Percentiles rank a stretch among this genome's conserved stretches.
Conservation (phyloP, 2,888 invertebrate genomes). For the Choreutis nemorana region DNA sequence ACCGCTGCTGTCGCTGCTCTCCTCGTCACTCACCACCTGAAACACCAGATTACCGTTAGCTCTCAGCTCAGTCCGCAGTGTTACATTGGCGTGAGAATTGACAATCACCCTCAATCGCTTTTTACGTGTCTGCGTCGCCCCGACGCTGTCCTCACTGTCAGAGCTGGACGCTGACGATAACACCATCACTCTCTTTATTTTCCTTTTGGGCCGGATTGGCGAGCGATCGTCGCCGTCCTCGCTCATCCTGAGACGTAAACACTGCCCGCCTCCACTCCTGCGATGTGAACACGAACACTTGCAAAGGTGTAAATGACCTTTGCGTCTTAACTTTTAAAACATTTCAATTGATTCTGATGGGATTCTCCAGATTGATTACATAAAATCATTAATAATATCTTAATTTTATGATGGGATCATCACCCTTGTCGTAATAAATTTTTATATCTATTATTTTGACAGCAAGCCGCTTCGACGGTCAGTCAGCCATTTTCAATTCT, state of each 20-base stretch:
- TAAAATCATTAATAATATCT: constrained; percentile 20
- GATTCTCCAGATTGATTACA: constrained; percentile 31
- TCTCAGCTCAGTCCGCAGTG: neutral
- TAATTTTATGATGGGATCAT: constrained; percentile 20
- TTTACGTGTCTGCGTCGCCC: constrained; percentile 39
- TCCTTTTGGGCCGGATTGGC: constrained; percentile 34
- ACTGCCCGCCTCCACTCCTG: constrained; percentile 17
- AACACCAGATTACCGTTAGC: constrained; percentile 15
- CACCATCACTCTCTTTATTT: constrained; percentile 39
- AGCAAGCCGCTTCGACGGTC: constrained; percentile 59
- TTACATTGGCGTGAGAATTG: neutral
- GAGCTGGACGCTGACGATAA: constrained; percentile 40
- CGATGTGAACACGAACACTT: constrained; percentile 44
- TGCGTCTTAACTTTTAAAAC: constrained; percentile 24
- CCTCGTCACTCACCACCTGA: constrained; percentile 64
- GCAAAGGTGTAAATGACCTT: constrained; percentile 56
- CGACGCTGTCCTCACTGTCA: constrained; percentile 54
- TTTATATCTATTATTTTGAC: constrained; percentile 58
- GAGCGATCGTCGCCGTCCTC: constrained; percentile 46
- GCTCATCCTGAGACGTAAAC: constrained; percentile 40
- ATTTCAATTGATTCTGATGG: constrained; percentile 21
- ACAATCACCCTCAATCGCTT: constrained; percentile 50
- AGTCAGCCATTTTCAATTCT: constrained; percentile 56
- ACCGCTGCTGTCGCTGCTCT: constrained; percentile 44
- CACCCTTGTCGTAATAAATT: constrained; percentile 32